phyloP scores from a whole-genome alignment of 2,888 invertebrate species.

The Volucella inflata region DNA sequence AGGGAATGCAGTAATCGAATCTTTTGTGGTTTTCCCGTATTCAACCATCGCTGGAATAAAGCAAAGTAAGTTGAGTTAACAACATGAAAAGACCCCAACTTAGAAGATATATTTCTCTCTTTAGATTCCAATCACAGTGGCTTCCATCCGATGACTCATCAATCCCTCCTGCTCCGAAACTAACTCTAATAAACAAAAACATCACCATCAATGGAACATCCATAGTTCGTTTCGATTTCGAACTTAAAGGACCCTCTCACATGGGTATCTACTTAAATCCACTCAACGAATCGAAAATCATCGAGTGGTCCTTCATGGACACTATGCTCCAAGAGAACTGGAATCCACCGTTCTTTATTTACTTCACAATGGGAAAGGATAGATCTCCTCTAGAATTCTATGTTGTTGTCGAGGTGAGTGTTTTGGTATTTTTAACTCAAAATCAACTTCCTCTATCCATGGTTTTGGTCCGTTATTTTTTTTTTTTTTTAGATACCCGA shows the following conservation, averaged over 20 bases:
- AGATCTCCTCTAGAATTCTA: slow-evolving; percentile 78
- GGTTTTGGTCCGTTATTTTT: neutral
- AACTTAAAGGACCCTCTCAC: slow-evolving; percentile 79
- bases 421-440: slow-evolving; percentile 8
- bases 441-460: neutral
- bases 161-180: slow-evolving; percentile 77
- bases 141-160: slow-evolving; percentile 77
- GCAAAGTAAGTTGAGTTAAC: slow-evolving; percentile 35
- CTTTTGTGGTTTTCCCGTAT: slow-evolving; percentile 81
- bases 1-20: slow-evolving; percentile 78
- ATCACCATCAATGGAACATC: slow-evolving; percentile 70
- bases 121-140: slow-evolving; percentile 76
- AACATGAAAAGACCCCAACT: neutral
- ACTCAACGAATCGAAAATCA: slow-evolving; percentile 76
- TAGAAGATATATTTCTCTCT: neutral
- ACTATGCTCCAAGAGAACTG: slow-evolving; percentile 77
- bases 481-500: slow-evolving; percentile 23
- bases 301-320: slow-evolving; percentile 80
- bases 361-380: slow-evolving; percentile 79
- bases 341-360: slow-evolving; percentile 79
- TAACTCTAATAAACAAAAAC: slow-evolving; percentile 76
- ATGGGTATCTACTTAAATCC: slow-evolving; percentile 80
- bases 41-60: slow-evolving; percentile 79
- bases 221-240: slow-evolving; percentile 78
- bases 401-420: slow-evolving; percentile 80